Conservation (phyloP, 2,888 invertebrate genomes). For the Metacarcinus magister region DNA sequence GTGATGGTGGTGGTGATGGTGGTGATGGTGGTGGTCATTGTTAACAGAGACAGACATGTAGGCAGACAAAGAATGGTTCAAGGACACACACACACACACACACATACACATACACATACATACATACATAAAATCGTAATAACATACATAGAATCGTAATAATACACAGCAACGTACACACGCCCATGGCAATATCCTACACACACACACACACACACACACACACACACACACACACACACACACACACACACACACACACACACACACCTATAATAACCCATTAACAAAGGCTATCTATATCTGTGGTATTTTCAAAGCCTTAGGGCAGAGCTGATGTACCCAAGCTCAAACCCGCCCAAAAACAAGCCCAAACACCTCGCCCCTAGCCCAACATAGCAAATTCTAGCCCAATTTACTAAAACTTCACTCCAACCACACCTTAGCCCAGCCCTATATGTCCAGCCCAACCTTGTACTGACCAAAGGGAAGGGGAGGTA, state of each 20-base stretch:
- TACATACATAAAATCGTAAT: too few relatives aligned
- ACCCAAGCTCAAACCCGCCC: too few relatives aligned
- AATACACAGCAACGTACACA: too few relatives aligned
- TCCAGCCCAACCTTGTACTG: neutral
- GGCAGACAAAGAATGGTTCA: neutral
- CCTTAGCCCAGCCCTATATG: neutral
- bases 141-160: too few relatives aligned
- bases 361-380: too few relatives aligned
- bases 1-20: neutral
- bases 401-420: too few relatives aligned
- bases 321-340: neutral
- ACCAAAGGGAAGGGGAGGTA: neutral
- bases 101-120: too few relatives aligned
- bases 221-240: slow-evolving; percentile 26
- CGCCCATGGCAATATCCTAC: too few relatives aligned
- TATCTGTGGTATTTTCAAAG: neutral
- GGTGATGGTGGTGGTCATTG: neutral
- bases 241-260: slow-evolving; percentile 33
- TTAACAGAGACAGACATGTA: neutral
- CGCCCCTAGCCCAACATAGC: too few relatives aligned
- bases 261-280: neutral
- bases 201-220: neutral
- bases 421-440: neutral
- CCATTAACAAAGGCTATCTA: too few relatives aligned
- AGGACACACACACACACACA: too few relatives aligned